These are phyloP conservation scores for Chiloscyllium plagiosum DNA, from an alignment of 2,113 vertebrate genomes.

Conservation along the genomic window DNA sequence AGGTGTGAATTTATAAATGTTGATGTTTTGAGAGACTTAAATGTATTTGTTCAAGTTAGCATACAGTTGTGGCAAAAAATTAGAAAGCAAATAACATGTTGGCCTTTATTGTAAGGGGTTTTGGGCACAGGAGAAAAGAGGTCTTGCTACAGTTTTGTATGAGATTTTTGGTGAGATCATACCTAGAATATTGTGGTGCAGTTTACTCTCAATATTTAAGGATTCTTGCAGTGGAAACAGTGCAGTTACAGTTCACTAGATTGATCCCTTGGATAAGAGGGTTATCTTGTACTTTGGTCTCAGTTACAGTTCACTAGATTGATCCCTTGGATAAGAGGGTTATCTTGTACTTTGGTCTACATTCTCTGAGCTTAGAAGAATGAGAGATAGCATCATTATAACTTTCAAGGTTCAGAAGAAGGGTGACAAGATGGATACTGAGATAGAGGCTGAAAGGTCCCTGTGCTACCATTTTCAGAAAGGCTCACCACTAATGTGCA, in stretches of 20 bases:
- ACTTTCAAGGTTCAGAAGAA: neutral
- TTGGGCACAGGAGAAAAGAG: neutral
- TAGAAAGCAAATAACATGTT: neutral
- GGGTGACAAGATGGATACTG: neutral
- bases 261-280: neutral
- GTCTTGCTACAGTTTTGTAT: neutral
- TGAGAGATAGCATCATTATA: neutral
- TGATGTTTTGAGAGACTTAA: neutral
- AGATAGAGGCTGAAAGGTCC: neutral
- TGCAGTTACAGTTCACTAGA: neutral
- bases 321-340: neutral
- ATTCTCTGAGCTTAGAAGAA: neutral
- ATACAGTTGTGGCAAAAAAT: neutral
- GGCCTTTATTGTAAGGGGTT: neutral
- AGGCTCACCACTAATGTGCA: neutral
- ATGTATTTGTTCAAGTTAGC: neutral
- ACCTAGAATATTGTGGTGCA: neutral
- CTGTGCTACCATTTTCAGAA: neutral
- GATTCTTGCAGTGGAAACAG: neutral
- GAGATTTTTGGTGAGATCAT: neutral
- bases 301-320: neutral
- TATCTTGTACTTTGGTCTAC: neutral
- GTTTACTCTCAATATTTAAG: neutral
- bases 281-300: neutral
- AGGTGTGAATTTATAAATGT: neutral